phyloP scores from a whole-genome alignment of 2,113 vertebrate genomes.

The Uria lomvia region DNA sequence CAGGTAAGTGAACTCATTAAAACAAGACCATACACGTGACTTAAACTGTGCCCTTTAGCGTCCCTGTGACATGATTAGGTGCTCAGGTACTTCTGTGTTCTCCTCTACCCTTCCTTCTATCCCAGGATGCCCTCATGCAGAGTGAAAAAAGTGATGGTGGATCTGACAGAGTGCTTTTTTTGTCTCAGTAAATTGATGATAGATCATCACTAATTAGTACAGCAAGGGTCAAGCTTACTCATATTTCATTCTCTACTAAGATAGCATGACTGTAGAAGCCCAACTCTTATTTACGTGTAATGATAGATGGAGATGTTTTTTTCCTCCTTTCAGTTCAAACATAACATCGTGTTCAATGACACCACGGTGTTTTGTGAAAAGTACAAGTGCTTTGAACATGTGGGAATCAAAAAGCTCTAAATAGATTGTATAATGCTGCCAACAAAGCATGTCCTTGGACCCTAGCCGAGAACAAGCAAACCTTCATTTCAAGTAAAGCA shows the following conservation, averaged over 20 bases:
- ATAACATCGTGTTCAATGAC: background rate
- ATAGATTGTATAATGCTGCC: constrained; percentile 6
- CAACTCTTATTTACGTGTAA: background rate
- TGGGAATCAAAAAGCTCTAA: constrained; percentile 35
- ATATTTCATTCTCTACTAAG: background rate
- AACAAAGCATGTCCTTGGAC: constrained; percentile 33
- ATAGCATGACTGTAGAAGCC: background rate
- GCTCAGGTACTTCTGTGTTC: background rate
- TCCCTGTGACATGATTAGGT: background rate
- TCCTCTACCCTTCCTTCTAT: background rate
- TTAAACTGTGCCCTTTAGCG: background rate
- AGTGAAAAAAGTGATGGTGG: background rate
- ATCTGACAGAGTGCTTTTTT: background rate
- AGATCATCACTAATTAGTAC: background rate
- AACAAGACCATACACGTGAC: background rate
- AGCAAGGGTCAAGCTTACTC: background rate
- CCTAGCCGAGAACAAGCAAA: constrained; percentile 22
- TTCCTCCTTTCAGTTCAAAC: constrained; percentile 7
- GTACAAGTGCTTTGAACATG: constrained; percentile 32
- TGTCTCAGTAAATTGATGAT: background rate
- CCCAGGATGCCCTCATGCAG: background rate
- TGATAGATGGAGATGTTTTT: background rate
- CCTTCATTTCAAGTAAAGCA: background rate
- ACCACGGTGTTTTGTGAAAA: constrained; percentile 35
- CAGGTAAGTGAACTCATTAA: background rate